Conservation (phyloP, 2,888 invertebrate genomes). For the Rhyacophila evoluta region DNA sequence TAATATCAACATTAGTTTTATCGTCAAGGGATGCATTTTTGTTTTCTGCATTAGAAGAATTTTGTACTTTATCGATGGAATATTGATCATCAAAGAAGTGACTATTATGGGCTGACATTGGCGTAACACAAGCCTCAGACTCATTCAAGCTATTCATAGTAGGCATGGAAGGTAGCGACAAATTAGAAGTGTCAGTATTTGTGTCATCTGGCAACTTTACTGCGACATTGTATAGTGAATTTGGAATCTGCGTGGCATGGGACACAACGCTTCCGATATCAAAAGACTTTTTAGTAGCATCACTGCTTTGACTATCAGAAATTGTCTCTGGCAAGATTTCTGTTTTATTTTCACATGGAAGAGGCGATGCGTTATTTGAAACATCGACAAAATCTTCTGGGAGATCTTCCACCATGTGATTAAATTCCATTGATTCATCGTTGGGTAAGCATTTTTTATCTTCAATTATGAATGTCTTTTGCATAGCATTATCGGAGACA, state of each 20-base stretch:
- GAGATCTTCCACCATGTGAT: not conserved
- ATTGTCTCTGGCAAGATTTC: not conserved
- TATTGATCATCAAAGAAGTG: not conserved
- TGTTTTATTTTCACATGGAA: not conserved
- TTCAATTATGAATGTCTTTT: not conserved
- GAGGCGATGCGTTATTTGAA: not conserved
- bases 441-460: not conserved
- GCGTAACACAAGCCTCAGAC: not conserved
- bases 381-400: conserved; percentile 14
- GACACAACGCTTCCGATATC: conserved; percentile 10
- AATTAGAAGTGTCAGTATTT: not conserved
- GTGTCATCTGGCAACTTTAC: not conserved
- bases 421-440: not conserved
- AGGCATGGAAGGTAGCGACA: not conserved
- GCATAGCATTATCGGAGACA: not conserved
- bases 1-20: not conserved
- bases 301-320: conserved; percentile 1
- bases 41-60: not conserved
- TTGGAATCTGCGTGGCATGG: not conserved
- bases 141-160: not conserved
- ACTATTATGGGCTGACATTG: not conserved
- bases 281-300: not conserved
- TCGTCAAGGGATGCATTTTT: not conserved
- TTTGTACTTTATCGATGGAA: not conserved
- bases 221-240: not conserved